These are phyloP conservation scores for Pipistrellus pipistrellus DNA, from an alignment of 2,797 vertebrate genomes.

Conservation along the genomic window DNA sequence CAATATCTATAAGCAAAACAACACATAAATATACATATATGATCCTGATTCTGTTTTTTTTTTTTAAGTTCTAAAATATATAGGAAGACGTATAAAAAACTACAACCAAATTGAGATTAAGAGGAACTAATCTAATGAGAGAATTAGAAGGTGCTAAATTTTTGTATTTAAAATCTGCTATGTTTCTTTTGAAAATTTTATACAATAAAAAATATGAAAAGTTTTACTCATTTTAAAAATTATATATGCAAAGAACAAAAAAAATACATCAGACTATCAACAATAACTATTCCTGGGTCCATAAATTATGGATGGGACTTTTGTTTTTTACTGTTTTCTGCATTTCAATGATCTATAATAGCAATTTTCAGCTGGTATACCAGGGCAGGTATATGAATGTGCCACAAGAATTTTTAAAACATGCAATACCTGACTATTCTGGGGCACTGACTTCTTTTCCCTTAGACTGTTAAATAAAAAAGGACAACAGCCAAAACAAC, in stretches of 20 bases:
- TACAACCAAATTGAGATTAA: not conserved
- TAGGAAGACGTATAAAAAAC: not conserved
- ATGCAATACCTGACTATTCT: not conserved
- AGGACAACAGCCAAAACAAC: not conserved
- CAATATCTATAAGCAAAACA: conserved; percentile 1
- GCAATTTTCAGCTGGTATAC: not conserved
- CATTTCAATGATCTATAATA: conserved; percentile 47
- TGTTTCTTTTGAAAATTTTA: not conserved
- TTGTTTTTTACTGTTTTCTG: conserved; percentile 2
- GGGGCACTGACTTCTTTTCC: not conserved
- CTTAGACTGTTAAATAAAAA: not conserved
- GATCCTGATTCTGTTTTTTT: no score
- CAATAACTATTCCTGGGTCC: conserved; percentile 31
- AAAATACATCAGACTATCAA: not conserved
- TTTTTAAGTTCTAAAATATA: not conserved
- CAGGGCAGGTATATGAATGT: not conserved
- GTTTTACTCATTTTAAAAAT: conserved; percentile 9
- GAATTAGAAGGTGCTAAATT: not conserved
- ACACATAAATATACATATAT: not conserved
- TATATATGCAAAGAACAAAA: not conserved
- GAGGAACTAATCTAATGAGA: not conserved
- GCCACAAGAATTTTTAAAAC: not conserved
- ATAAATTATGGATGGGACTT: not conserved
- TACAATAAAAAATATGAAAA: conserved; percentile 9
- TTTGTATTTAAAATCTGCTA: not conserved